Conservation (phyloP, 2,797 vertebrate species). For the Onychomys leucogaster region DNA sequence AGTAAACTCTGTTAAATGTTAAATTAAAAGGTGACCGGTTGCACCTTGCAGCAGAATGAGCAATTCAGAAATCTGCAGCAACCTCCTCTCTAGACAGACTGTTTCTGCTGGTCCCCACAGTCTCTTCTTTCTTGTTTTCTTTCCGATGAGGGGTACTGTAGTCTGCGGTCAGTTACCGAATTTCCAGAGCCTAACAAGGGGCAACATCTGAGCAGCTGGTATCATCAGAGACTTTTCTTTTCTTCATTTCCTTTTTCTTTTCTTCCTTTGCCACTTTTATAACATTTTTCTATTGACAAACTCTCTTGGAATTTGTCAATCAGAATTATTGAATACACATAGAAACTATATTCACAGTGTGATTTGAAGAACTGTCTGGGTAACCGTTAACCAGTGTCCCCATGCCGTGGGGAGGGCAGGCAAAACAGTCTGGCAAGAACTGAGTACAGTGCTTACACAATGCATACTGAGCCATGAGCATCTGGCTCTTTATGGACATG, state of each 20-base stretch:
- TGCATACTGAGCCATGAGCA: not conserved
- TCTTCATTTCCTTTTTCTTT: not conserved
- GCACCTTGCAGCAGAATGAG: not conserved
- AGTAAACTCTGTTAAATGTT: slow-evolving; percentile 12
- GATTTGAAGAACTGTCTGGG: not conserved
- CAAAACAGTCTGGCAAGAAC: not conserved
- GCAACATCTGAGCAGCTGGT: not conserved
- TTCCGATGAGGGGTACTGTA: not conserved
- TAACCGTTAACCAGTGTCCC: not conserved
- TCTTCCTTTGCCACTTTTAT: not conserved
- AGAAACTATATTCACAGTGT: not conserved
- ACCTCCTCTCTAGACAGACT: not conserved
- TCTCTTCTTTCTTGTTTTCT: slow-evolving; percentile 16
- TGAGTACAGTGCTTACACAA: not conserved
- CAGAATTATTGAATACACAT: not conserved
- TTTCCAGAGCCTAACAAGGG: not conserved
- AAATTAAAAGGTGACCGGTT: slow-evolving; percentile 43
- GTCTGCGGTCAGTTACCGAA: not conserved
- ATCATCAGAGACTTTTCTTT: not conserved
- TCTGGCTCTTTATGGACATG: too few relatives aligned
- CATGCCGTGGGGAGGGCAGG: not conserved
- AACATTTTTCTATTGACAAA: too few relatives aligned
- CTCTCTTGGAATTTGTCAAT: not conserved
- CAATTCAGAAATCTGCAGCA: not conserved
- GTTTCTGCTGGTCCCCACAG: not conserved